A percentile compares a stretch with the other conserved stretches of the same genome.
phyloP scores from a whole-genome alignment of 2,888 invertebrate species.

The Philopedon plagiatum region DNA sequence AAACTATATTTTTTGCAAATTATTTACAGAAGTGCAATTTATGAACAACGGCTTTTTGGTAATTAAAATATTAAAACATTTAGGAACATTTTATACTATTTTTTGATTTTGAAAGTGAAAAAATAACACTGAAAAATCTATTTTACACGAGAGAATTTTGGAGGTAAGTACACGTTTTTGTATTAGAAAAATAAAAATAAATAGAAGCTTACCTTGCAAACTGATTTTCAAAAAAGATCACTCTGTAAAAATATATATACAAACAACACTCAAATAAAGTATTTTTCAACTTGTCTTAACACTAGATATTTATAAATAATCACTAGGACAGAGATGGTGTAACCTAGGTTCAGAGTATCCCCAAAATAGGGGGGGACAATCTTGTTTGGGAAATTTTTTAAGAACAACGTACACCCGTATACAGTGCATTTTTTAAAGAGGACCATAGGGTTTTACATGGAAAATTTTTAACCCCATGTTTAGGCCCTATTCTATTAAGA shows the following conservation, averaged over 20 bases:
- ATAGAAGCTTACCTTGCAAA: slow-evolving; percentile 3
- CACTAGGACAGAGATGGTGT: not conserved
- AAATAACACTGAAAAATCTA: not conserved
- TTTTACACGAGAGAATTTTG: not conserved
- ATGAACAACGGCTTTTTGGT: not conserved
- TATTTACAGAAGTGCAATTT: slow-evolving; percentile 12
- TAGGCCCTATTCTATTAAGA: too few species aligned
- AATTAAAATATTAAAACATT: not conserved
- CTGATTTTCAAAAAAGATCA: not conserved
- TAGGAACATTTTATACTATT: not conserved
- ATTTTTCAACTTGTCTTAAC: not conserved
- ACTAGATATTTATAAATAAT: not conserved
- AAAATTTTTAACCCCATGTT: too few species aligned
- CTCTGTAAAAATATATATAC: not conserved
- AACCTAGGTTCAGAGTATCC: not conserved
- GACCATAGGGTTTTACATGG: too few species aligned
- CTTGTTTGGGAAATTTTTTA: too few species aligned
- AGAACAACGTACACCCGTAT: too few species aligned
- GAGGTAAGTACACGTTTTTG: not conserved
- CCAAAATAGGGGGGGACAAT: too few species aligned
- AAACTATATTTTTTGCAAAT: slow-evolving; percentile 14
- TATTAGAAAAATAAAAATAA: not conserved
- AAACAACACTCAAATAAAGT: not conserved
- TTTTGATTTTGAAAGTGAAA: not conserved
- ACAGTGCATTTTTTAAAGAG: too few species aligned